phyloP scores from a whole-genome alignment of 2,797 vertebrate species.

The Otolemur crassicaudatus region DNA sequence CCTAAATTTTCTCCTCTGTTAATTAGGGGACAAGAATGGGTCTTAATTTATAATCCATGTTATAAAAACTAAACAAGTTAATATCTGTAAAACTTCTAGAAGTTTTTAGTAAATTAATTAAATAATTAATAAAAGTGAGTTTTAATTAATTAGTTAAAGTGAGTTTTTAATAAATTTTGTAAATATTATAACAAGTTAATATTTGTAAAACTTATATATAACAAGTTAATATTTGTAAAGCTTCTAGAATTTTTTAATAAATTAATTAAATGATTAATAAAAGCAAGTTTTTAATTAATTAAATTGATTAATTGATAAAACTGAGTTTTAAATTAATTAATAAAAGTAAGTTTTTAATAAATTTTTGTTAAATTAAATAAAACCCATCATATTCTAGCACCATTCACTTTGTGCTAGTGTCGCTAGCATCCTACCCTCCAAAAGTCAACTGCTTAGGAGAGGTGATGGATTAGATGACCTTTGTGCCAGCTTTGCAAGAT shows the following conservation, averaged over 20 bases:
- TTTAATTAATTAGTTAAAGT: not conserved
- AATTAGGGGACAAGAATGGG: not conserved
- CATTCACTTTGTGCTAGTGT: not conserved
- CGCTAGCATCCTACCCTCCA: not conserved
- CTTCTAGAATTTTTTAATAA: too few species aligned
- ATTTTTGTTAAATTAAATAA: constrained; percentile 19
- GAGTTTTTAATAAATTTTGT: not conserved
- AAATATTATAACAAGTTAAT: too few species aligned
- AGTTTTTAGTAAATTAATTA: constrained; percentile 7
- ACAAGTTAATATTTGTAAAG: too few species aligned
- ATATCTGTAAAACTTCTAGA: constrained; percentile 42
- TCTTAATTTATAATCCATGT: constrained; percentile 9
- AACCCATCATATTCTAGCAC: not conserved
- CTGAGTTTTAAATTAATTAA: too few species aligned
- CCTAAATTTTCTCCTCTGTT: not conserved
- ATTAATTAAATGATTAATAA: too few species aligned
- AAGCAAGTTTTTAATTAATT: too few species aligned
- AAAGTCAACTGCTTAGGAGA: constrained; percentile 10
- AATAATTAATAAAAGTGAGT: not conserved
- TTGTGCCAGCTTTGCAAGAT: constrained; percentile 40
- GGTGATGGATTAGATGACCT: not conserved
- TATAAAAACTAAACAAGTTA: constrained; percentile 43
- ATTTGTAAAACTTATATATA: too few species aligned
- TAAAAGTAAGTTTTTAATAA: not conserved
- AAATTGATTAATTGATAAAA: too few species aligned